These are phyloP conservation scores for Harpegnathos saltator DNA, from an alignment of 1,140 invertebrate species.

Conservation along the genomic window DNA sequence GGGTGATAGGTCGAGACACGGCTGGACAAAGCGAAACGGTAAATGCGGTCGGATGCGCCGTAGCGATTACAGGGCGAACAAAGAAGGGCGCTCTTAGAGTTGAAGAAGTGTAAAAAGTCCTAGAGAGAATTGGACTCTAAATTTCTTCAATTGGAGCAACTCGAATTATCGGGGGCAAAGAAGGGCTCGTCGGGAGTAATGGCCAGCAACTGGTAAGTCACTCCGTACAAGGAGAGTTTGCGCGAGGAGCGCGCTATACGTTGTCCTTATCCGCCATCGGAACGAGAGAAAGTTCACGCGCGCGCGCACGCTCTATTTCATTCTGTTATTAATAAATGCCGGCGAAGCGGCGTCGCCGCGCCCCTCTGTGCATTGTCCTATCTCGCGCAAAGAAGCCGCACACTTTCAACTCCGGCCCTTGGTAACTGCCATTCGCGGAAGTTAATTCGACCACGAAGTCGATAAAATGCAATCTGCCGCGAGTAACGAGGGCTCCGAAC, in stretches of 20 bases:
- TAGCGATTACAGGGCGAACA: slow-evolving; percentile 20
- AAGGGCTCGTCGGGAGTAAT: not conserved
- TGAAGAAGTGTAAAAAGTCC: slow-evolving; percentile 32
- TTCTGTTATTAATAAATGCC: slow-evolving; percentile 68
- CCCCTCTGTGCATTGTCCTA: slow-evolving; percentile 13
- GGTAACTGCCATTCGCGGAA: slow-evolving; percentile 28
- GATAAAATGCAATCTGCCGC: slow-evolving; percentile 56
- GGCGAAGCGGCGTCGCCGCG: not conserved
- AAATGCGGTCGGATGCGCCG: slow-evolving; percentile 8
- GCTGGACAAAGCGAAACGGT: not conserved
- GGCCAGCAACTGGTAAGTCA: slow-evolving; percentile 7
- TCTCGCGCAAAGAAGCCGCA: slow-evolving; percentile 47
- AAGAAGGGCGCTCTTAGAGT: slow-evolving; percentile 29
- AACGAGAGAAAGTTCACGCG: slow-evolving; percentile 19
- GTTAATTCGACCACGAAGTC: slow-evolving; percentile 46
- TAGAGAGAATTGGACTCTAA: slow-evolving; percentile 33
- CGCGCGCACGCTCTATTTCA: slow-evolving; percentile 38
- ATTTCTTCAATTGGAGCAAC: slow-evolving; percentile 47
- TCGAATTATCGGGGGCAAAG: slow-evolving; percentile 47
- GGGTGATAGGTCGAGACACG: not conserved
- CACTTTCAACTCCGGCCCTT: slow-evolving; percentile 29
- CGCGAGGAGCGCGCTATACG: slow-evolving; percentile 49
- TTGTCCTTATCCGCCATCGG: slow-evolving; percentile 36
- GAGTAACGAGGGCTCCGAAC: slow-evolving; percentile 36
- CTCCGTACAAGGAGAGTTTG: slow-evolving; percentile 25